Evolutionary conservation across 2,888 invertebrate genomes (phyloP).

Genomic region (Formica aserva): DNA sequence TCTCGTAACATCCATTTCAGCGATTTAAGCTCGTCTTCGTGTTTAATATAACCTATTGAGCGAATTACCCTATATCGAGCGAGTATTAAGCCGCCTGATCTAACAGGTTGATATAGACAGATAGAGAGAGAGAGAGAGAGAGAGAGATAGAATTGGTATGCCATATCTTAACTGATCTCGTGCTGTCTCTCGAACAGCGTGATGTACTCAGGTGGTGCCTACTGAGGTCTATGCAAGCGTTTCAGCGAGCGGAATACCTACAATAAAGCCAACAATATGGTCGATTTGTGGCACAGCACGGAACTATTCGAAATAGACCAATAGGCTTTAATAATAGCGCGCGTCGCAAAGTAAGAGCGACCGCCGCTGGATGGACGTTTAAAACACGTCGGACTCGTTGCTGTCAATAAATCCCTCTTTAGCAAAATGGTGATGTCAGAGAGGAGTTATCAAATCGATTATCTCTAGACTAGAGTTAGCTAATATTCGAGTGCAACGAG

Average conservation of each 20-base stretch:
- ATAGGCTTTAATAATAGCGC: constrained; percentile 48
- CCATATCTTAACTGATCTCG: constrained; percentile 30
- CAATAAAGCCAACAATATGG: constrained; percentile 54
- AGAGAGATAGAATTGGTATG: constrained; percentile 2
- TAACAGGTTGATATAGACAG: constrained; percentile 25
- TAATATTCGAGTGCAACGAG: constrained; percentile 33
- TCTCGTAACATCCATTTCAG: constrained; percentile 22
- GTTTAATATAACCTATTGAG: constrained; percentile 38
- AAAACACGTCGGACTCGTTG: constrained; percentile 47
- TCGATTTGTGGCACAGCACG: constrained; percentile 19
- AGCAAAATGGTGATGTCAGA: constrained; percentile 37
- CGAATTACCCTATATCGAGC: constrained; percentile 41
- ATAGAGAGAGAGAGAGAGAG: background rate
- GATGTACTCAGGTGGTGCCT: constrained; percentile 33
- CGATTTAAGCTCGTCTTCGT: constrained; percentile 41
- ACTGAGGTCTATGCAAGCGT: constrained; percentile 21
- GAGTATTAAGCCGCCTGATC: constrained; percentile 34
- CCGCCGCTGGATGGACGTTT: constrained; percentile 29
- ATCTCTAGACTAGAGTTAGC: constrained; percentile 11
- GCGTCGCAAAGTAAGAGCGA: constrained; percentile 21
- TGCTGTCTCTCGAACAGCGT: constrained; percentile 37
- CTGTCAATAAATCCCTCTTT: constrained; percentile 39
- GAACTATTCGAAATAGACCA: constrained; percentile 49
- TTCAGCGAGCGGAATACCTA: constrained; percentile 43
- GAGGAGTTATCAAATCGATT: constrained; percentile 48